A percentile compares a stretch with the other conserved stretches of the same genome.
Evolutionary conservation across 2,113 vertebrate species (phyloP).

Genomic region (Dipodomys stephensi): DNA sequence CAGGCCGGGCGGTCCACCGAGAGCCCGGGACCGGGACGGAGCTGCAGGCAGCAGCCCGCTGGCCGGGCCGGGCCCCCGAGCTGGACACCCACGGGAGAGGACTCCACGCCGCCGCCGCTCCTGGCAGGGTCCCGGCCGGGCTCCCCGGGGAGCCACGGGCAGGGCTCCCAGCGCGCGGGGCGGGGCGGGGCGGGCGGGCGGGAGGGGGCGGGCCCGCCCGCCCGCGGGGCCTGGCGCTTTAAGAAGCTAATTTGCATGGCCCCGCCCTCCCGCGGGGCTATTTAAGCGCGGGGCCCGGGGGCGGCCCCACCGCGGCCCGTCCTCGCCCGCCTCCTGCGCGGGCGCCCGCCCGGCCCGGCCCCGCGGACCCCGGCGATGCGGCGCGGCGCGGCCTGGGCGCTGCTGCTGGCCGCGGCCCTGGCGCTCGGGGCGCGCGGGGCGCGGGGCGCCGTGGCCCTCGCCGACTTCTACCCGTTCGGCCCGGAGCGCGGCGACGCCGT

Average conservation of each 20-base stretch:
- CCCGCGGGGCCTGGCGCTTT: slow-evolving; percentile 53
- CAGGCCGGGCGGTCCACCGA: no score
- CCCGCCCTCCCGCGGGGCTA: slow-evolving; percentile 73
- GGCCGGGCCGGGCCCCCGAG: no score
- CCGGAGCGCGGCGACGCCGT: slow-evolving; percentile 86
- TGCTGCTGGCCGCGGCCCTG: slow-evolving; percentile 81
- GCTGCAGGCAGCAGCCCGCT: no score
- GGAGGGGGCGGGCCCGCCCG: no score
- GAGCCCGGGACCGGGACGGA: no score
- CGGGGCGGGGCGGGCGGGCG: no score
- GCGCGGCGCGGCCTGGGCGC: slow-evolving; percentile 78
- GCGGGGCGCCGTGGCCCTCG: slow-evolving; percentile 89
- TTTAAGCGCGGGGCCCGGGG: slow-evolving; percentile 76
- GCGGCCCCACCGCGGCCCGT: background rate
- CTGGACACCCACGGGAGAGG: background rate
- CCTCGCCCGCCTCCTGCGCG: background rate
- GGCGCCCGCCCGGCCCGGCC: background rate
- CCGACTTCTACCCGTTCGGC: slow-evolving; percentile 96
- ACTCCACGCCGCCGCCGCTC: background rate
- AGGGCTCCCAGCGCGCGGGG: no score
- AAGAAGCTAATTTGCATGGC: slow-evolving; percentile 58
- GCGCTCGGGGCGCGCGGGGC: slow-evolving; percentile 79
- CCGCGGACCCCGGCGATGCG: slow-evolving; percentile 80
- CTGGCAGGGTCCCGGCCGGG: background rate
- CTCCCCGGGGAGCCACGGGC: background rate